Evolutionary conservation across 2,888 invertebrate species (phyloP), one percentile per base, ranked within the genome.

Genomic region (Eristalis pertinax): DNA sequence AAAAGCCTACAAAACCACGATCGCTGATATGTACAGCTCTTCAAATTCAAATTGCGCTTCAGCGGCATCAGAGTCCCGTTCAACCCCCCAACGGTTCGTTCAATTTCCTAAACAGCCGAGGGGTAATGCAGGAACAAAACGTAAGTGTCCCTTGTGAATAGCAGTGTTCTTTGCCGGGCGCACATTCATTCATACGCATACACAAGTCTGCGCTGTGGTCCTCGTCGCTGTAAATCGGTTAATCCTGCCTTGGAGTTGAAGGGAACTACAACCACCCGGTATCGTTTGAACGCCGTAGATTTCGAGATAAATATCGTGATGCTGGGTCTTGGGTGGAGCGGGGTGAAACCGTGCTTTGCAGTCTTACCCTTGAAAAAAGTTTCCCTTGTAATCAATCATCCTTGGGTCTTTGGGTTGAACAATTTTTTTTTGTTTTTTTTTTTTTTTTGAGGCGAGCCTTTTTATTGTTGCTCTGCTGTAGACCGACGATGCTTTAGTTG

Each of bases 351-450:
- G 81, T 82, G 82, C 79, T 84, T 76, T 62, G 78, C 73, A 81
- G 81, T 88, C 82, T 88, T 89, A 89, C 89, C 89, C 89, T 89
- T 89, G 89, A 89, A 89, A 89, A 77, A 85, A 79, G 81, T 88
- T 88, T 83, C 83, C 88, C 85, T 88, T 81, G 76, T 81, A 89
- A 89, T 89, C 83, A 85, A 83, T 88, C 83, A 89, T 80, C 83
- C 88, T 89, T 78, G 83, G 88, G 80, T 64, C 50, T 69, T 35
- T 72, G n/a, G 64, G 68, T 64, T 64, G 67, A 35, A 41, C 10
- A 7, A 11, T 22, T 13, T 73, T 24, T 22, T 38, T 26, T 26
- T 65, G 19, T 22, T 5, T 8, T 58, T 26, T 68, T 58, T 26
- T 68, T 43, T 22, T 7, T 43, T 50, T 22, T 24, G 73, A 81